Evolutionary conservation across 2,113 vertebrate species (phyloP).

Genomic region (Lepus europaeus): DNA sequence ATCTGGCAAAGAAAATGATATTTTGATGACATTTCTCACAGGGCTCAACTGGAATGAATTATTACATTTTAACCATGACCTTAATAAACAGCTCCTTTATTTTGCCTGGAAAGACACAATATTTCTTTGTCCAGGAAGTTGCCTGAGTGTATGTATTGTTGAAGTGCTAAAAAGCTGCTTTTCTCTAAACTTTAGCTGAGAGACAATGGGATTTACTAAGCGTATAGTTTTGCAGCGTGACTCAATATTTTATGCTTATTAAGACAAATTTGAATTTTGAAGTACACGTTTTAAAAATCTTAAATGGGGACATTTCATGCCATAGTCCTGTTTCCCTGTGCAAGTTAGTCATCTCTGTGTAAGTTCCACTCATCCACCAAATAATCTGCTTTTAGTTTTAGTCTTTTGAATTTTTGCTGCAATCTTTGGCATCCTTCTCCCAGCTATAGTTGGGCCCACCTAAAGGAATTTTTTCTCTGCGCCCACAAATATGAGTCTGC

Average conservation of each 20-base stretch:
- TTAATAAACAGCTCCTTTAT: conserved; percentile 82
- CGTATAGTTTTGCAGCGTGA: conserved; percentile 62
- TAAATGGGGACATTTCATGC: conserved; percentile 36
- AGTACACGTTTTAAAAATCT: conserved; percentile 55
- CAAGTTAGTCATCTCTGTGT: conserved; percentile 32
- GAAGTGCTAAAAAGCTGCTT: conserved; percentile 81
- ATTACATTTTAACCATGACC: conserved; percentile 81
- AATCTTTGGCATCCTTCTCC: background rate
- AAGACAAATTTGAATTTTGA: conserved; percentile 65
- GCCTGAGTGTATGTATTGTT: conserved; percentile 81
- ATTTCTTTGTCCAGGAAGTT: conserved; percentile 83
- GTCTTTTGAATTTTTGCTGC: conserved; percentile 51
- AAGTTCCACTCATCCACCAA: conserved; percentile 5
- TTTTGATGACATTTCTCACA: conserved; percentile 82
- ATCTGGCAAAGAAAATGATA: conserved; percentile 77
- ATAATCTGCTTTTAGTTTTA: conserved; percentile 60
- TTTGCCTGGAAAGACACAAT: conserved; percentile 74
- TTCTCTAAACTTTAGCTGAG: conserved; percentile 84
- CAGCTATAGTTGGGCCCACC: background rate
- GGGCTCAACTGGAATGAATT: conserved; percentile 81
- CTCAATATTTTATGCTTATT: conserved; percentile 67
- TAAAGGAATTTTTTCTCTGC: background rate
- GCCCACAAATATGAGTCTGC: background rate
- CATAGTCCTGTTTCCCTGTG: conserved; percentile 19
- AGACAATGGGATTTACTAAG: conserved; percentile 81